phyloP scores from a whole-genome alignment of 1,140 invertebrate genomes.

The Drosophila pandora region DNA sequence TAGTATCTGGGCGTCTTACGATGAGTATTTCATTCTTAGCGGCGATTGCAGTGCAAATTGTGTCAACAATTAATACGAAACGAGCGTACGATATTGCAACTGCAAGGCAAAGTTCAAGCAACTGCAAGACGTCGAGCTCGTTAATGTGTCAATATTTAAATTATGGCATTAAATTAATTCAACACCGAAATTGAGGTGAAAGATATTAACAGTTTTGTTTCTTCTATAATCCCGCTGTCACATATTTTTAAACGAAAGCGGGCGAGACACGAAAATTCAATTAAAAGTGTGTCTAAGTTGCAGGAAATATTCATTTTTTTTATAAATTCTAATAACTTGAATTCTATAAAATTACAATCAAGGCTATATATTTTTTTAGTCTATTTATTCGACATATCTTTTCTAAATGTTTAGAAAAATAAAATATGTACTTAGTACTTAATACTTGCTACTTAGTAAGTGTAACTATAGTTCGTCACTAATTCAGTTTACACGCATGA shows the following conservation, averaged over 20 bases:
- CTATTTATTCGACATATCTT: too few species aligned
- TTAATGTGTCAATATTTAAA: slow-evolving; percentile 76
- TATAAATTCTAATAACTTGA: too few species aligned
- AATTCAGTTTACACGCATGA: slow-evolving; percentile 20
- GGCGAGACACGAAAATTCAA: slow-evolving; percentile 35
- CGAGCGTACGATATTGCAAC: slow-evolving; percentile 21
- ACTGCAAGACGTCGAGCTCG: slow-evolving; percentile 27
- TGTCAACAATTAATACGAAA: slow-evolving; percentile 42
- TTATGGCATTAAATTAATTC: slow-evolving; percentile 41
- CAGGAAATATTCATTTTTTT: not conserved
- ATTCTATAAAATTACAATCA: too few species aligned
- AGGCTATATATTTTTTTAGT: too few species aligned
- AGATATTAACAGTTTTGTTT: slow-evolving; percentile 27
- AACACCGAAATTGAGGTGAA: slow-evolving; percentile 32
- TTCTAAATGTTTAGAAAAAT: too few species aligned
- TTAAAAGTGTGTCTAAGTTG: not conserved
- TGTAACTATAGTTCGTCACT: not conserved
- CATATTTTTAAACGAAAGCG: slow-evolving; percentile 49
- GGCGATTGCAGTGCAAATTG: slow-evolving; percentile 28
- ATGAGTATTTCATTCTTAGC: slow-evolving; percentile 27
- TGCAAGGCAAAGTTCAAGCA: slow-evolving; percentile 62
- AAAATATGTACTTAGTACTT: too few species aligned
- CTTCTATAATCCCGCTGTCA: slow-evolving; percentile 35
- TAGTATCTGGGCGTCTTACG: slow-evolving; percentile 15
- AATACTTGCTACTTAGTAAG: not conserved